These are phyloP conservation scores for Silurus lanzhouensis DNA, from an alignment of 2,797 vertebrate genomes.

Conservation along the genomic window DNA sequence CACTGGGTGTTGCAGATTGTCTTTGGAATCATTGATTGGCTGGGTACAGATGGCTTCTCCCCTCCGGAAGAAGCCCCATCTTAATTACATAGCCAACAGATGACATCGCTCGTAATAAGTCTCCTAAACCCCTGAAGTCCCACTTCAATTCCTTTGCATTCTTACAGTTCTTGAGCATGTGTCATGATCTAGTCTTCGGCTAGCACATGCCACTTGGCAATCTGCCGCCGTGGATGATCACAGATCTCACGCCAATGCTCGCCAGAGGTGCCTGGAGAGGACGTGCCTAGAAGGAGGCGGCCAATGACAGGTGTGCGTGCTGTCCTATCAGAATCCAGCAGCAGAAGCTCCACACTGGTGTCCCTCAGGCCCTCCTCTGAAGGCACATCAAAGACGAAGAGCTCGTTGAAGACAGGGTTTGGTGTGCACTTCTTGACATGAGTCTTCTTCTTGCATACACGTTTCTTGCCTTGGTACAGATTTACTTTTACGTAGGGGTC, in stretches of 20 bases:
- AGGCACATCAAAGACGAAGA: slow-evolving; percentile 96
- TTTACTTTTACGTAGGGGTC: slow-evolving; percentile 98
- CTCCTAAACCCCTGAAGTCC: slow-evolving; percentile 39
- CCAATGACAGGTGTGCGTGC: slow-evolving; percentile 83
- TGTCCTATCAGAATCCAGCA: slow-evolving; percentile 89
- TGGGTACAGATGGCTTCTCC: slow-evolving; percentile 51
- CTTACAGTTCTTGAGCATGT: slow-evolving; percentile 64
- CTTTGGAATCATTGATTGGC: slow-evolving; percentile 73
- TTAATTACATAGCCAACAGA: slow-evolving; percentile 60
- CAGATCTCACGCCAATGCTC: slow-evolving; percentile 99
- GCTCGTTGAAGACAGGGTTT: slow-evolving; percentile 97
- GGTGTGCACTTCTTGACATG: slow-evolving; percentile 96
- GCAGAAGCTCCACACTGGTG: slow-evolving; percentile 95
- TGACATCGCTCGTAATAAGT: slow-evolving; percentile 63
- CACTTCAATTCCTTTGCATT: slow-evolving; percentile 34
- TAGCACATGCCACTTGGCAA: slow-evolving; percentile 95
- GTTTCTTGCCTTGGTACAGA: slow-evolving; percentile 93
- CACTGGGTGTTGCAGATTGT: slow-evolving; percentile 64
- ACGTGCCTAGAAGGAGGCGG: slow-evolving; percentile 82
- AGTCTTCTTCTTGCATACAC: slow-evolving; percentile 97
- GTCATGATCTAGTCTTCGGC: slow-evolving; percentile 81
- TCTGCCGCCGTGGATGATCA: slow-evolving; percentile 94
- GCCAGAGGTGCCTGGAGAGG: slow-evolving; percentile 84
- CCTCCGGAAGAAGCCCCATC: slow-evolving; percentile 38
- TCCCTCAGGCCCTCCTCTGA: slow-evolving; percentile 89